phyloP scores from a whole-genome alignment of 2,888 invertebrate genomes.

The Napeogenes inachia region DNA sequence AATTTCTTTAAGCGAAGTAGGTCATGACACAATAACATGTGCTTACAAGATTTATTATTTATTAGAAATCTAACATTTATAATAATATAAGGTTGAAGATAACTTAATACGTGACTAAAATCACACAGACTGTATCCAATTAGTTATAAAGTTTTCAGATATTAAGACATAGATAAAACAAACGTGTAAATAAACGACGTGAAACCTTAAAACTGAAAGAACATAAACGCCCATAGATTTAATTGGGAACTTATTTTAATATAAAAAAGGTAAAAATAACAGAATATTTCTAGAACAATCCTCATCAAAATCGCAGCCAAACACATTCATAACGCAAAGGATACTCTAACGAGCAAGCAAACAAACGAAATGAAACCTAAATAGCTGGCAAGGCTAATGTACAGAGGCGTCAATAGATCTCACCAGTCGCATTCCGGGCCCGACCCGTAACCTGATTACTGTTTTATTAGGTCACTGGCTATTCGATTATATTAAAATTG shows the following conservation, averaged over 20 bases:
- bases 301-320: conserved; percentile 17
- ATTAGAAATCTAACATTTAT: background rate
- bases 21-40: background rate
- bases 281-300: conserved; percentile 1
- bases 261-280: background rate
- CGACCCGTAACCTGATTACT: conserved; percentile 46
- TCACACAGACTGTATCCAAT: background rate
- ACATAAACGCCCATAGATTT: no score
- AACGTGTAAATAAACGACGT: no score
- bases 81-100: background rate
- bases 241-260: no score
- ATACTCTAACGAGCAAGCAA: conserved; percentile 40
- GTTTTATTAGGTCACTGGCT: conserved; percentile 38
- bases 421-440: conserved; percentile 50
- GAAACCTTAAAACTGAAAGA: no score
- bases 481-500: conserved; percentile 29
- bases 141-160: background rate
- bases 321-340: conserved; percentile 28
- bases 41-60: background rate
- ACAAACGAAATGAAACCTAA: conserved; percentile 50
- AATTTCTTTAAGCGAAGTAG: conserved; percentile 6
- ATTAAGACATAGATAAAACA: no score
- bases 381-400: conserved; percentile 68
- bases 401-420: conserved; percentile 62
- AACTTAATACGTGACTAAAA: background rate